Percentiles rank a stretch among this genome's conserved stretches.
Evolutionary conservation across 64 coral and sea anemone genomes (phyloP).

Genomic region (Montipora cactus): DNA sequence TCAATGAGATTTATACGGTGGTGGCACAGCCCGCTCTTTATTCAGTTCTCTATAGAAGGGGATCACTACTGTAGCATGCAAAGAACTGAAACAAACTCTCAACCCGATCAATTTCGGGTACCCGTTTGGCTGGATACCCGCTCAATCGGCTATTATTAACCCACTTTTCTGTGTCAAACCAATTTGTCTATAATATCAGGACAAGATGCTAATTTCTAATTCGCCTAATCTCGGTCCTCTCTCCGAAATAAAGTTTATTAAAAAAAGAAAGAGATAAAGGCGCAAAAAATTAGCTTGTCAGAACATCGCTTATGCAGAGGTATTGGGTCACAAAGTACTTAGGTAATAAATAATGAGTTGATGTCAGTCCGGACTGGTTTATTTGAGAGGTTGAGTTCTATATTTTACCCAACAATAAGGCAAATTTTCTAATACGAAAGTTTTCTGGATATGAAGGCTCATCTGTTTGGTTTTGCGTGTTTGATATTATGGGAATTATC

Average conservation of each 20-base stretch:
- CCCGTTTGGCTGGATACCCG: constrained; percentile 2
- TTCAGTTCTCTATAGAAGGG: no score
- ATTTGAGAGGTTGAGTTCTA: background rate
- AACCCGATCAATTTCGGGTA: background rate
- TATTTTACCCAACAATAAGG: background rate
- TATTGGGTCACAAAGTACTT: background rate
- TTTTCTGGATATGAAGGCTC: background rate
- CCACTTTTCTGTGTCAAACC: background rate
- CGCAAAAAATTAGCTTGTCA: background rate
- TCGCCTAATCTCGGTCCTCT: background rate
- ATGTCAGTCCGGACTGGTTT: constrained; percentile 19
- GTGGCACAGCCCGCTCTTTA: no score
- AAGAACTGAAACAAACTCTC: background rate
- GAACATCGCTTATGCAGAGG: background rate
- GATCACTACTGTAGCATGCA: background rate
- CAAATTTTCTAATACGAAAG: background rate
- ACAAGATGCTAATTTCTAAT: background rate
- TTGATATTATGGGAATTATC: background rate
- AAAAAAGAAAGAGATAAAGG: background rate
- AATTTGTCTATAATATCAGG: background rate
- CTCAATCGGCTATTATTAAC: background rate
- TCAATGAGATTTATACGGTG: no score
- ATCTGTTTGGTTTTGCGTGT: background rate
- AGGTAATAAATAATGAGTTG: constrained; percentile 49
- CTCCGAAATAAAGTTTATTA: background rate